A percentile compares a stretch with the other conserved stretches of the same genome.
These are phyloP conservation scores for Bombus haemorrhoidalis DNA, from an alignment of 1,140 invertebrate species.

Conservation along the genomic window DNA sequence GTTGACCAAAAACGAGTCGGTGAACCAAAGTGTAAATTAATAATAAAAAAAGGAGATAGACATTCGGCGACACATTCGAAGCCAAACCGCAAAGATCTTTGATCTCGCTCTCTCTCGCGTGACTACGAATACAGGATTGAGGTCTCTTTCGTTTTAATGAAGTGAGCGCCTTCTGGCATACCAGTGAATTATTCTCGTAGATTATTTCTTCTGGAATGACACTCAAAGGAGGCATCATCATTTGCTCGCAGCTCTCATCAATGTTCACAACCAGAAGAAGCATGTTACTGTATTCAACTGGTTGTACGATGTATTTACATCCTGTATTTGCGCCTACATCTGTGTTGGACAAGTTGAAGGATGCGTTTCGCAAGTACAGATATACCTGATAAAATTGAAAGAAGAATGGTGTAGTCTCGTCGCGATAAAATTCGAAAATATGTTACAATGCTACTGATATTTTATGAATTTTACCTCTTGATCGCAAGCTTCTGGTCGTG, in stretches of 20 bases:
- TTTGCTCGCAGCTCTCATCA: slow-evolving; percentile 77
- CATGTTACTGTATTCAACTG: slow-evolving; percentile 92
- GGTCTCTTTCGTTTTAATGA: slow-evolving; percentile 86
- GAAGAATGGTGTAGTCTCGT: background rate
- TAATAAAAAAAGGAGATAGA: slow-evolving; percentile 58
- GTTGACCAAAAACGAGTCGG: background rate
- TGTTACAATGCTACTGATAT: background rate
- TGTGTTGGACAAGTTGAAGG: slow-evolving; percentile 71
- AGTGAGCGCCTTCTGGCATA: slow-evolving; percentile 85
- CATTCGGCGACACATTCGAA: slow-evolving; percentile 60
- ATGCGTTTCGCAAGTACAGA: slow-evolving; percentile 77
- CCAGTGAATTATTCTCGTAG: slow-evolving; percentile 85
- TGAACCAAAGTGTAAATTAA: background rate
- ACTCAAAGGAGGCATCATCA: slow-evolving; percentile 74
- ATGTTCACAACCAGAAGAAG: slow-evolving; percentile 91
- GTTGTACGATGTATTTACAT: slow-evolving; percentile 89
- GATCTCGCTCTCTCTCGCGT: slow-evolving; percentile 86
- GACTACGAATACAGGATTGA: slow-evolving; percentile 86
- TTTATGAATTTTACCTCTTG: slow-evolving; percentile 83
- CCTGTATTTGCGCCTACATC: slow-evolving; percentile 74
- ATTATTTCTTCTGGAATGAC: slow-evolving; percentile 85
- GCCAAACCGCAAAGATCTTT: slow-evolving; percentile 79
- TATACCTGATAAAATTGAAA: slow-evolving; percentile 68
- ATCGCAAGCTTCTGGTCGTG: slow-evolving; percentile 90
- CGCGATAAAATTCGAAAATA: background rate